Percentiles rank a stretch among this genome's conserved stretches.
These are phyloP conservation scores for Glyphotaelius pellucidus DNA, from an alignment of 2,888 invertebrate genomes.

Conservation along the genomic window DNA sequence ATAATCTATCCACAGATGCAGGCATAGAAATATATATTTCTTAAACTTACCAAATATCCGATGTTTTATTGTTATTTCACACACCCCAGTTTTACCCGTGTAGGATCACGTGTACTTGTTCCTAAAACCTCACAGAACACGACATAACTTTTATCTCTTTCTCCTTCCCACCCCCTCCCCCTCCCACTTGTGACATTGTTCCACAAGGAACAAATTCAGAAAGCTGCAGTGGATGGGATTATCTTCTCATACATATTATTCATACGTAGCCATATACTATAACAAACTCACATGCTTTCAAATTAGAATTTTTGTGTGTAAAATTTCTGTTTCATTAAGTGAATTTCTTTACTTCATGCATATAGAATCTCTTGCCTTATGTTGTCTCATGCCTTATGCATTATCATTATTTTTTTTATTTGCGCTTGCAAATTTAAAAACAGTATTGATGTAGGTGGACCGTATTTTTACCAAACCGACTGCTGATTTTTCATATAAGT, in stretches of 20 bases:
- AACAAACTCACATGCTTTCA: neutral
- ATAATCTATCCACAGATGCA: too few relatives aligned
- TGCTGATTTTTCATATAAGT: too few relatives aligned
- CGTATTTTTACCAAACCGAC: too few relatives aligned
- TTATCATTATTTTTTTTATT: too few relatives aligned
- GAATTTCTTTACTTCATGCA: too few relatives aligned
- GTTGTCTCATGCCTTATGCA: too few relatives aligned
- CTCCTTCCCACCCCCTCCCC: neutral
- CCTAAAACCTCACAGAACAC: neutral
- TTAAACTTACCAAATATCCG: neutral
- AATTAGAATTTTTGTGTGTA: neutral
- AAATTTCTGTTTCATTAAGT: too few relatives aligned
- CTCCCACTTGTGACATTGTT: neutral
- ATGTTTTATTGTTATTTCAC: neutral
- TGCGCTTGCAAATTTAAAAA: too few relatives aligned
- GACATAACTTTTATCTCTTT: neutral
- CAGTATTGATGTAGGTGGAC: too few relatives aligned
- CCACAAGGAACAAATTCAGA: neutral
- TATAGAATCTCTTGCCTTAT: too few relatives aligned
- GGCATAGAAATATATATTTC: too few relatives aligned
- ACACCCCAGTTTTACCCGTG: neutral
- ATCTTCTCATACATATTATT: neutral
- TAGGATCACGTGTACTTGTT: neutral
- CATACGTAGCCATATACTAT: neutral
- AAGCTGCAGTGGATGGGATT: neutral